Conservation (phyloP, 2,888 invertebrate species). For the Pherbina coryleti region DNA sequence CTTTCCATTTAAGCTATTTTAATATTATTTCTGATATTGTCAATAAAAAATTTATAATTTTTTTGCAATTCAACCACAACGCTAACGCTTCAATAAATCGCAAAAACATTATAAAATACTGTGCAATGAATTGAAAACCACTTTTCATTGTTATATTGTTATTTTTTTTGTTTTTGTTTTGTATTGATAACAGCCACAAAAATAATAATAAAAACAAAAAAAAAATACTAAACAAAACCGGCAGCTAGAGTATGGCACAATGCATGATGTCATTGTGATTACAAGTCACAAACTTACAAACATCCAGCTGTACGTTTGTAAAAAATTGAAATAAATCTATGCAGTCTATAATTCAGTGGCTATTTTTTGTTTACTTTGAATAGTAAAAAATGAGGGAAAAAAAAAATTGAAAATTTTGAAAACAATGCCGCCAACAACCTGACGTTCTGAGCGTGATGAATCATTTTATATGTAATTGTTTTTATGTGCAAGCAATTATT, state of each 20-base stretch:
- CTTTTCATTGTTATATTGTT: not conserved
- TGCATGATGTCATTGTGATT: conserved; percentile 16
- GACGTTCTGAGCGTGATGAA: too few relatives aligned
- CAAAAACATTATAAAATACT: not conserved
- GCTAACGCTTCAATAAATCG: not conserved
- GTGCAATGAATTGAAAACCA: not conserved
- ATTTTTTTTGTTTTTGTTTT: not conserved
- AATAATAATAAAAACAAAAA: not conserved
- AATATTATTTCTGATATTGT: too few relatives aligned
- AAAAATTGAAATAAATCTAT: too few relatives aligned
- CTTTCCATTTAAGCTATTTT: not conserved
- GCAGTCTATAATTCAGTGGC: too few relatives aligned
- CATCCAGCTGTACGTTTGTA: not conserved
- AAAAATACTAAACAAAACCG: not conserved
- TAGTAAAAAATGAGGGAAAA: too few relatives aligned
- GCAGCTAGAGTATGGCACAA: not conserved
- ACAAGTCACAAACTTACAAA: conserved; percentile 14
- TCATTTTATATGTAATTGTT: too few relatives aligned
- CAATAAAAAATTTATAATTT: too few relatives aligned
- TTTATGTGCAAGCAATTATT: too few relatives aligned
- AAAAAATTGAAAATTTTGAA: too few relatives aligned
- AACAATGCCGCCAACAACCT: too few relatives aligned
- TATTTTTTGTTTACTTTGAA: too few relatives aligned
- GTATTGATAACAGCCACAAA: conserved; percentile 3
- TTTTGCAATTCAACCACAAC: not conserved